phyloP scores from a whole-genome alignment of 2,113 vertebrate species.

The Scalopus aquaticus region DNA sequence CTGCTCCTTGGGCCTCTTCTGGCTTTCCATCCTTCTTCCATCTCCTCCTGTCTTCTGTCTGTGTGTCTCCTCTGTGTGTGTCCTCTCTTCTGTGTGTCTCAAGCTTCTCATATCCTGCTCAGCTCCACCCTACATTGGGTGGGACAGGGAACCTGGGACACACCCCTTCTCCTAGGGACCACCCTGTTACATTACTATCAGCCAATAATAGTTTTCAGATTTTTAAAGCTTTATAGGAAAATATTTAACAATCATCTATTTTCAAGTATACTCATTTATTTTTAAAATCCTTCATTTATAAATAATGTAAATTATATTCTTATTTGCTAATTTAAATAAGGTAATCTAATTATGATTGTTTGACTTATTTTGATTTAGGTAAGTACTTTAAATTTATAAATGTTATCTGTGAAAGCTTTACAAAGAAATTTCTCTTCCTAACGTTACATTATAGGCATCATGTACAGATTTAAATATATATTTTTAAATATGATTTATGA shows the following conservation, averaged over 20 bases:
- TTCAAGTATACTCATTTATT: not conserved
- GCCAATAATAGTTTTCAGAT: not conserved
- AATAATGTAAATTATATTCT: not conserved
- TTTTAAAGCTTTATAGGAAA: not conserved
- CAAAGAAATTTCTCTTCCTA: not conserved
- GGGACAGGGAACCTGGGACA: no score
- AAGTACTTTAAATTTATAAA: not conserved
- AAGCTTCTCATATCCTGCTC: no score
- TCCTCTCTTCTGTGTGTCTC: no score
- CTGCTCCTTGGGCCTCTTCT: no score
- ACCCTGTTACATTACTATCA: no score
- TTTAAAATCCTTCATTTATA: not conserved
- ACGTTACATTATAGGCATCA: not conserved
- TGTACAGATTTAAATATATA: slow-evolving; percentile 16
- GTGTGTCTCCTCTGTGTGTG: no score
- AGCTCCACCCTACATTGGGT: no score
- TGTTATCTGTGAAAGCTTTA: not conserved
- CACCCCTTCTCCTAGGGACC: no score
- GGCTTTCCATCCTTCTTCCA: no score
- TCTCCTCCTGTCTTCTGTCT: no score
- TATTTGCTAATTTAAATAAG: slow-evolving; percentile 1
- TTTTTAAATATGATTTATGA: not conserved
- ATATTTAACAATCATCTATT: slow-evolving; percentile 12
- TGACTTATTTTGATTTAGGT: not conserved
- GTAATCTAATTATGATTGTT: not conserved